These are phyloP conservation scores for Eurystomus glaucurus DNA, from an alignment of 2,797 vertebrate genomes.

Conservation along the genomic window DNA sequence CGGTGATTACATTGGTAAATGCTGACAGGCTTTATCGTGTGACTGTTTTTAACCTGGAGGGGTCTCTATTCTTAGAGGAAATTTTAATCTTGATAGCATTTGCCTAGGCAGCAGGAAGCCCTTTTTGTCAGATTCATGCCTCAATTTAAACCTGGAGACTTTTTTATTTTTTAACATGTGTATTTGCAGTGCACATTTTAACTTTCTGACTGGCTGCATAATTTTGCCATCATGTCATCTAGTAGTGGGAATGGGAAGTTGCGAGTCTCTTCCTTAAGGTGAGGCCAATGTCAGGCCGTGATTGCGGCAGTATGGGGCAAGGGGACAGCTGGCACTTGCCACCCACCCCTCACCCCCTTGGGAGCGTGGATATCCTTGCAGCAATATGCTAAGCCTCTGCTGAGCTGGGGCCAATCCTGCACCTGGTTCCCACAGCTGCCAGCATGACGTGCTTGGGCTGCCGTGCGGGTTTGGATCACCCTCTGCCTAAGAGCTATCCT, in stretches of 20 bases:
- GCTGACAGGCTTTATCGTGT: background rate
- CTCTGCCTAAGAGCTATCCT: fast-evolving
- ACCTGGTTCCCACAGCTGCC: background rate
- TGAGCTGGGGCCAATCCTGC: background rate
- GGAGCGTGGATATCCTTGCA: background rate
- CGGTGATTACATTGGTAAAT: slow-evolving; percentile 32
- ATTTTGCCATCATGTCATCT: background rate
- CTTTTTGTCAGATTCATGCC: slow-evolving; percentile 10
- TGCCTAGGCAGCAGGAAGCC: background rate
- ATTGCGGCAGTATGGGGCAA: background rate
- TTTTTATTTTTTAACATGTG: background rate
- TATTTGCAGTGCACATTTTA: background rate
- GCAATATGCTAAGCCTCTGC: background rate
- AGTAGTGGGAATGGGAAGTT: background rate
- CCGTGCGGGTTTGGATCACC: fast-evolving
- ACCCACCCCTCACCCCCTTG: background rate
- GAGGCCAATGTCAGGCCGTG: background rate
- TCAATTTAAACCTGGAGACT: background rate
- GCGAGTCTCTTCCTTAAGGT: background rate
- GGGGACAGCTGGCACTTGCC: background rate
- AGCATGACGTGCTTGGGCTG: background rate
- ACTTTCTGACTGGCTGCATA: background rate
- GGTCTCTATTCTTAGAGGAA: background rate
- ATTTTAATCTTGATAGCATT: background rate
- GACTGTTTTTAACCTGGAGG: background rate